Evolutionary conservation across 2,888 invertebrate genomes (phyloP).

Genomic region (Zaprionus lineosus): DNA sequence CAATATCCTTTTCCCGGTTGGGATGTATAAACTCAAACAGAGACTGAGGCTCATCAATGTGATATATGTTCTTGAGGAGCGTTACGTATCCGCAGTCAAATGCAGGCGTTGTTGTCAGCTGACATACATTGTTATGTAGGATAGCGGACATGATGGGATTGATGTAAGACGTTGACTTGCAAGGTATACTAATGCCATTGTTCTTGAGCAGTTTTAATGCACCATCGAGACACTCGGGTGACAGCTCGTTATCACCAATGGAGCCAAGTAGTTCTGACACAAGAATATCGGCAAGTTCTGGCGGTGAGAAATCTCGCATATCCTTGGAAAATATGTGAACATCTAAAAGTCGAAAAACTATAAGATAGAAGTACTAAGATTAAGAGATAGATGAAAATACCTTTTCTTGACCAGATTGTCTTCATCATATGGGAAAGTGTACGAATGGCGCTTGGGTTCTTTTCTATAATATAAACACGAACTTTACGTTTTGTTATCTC

Average conservation of each 20-base stretch:
- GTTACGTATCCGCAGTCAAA: constrained; percentile 96
- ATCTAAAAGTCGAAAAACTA: constrained; percentile 59
- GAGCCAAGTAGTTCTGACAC: constrained; percentile 98
- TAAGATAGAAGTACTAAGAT: background rate
- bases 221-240: constrained; percentile 98
- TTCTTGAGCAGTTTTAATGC: constrained; percentile 93
- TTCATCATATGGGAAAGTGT: constrained; percentile 90
- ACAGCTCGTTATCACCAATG: constrained; percentile 99
- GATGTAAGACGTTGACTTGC: constrained; percentile 93
- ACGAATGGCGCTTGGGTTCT: constrained; percentile 97
- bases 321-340: constrained; percentile 92
- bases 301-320: constrained; percentile 92
- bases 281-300: constrained; percentile 95
- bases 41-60: constrained; percentile 79
- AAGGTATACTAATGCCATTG: constrained; percentile 95
- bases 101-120: constrained; percentile 61
- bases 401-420: constrained; percentile 89
- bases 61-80: constrained; percentile 84
- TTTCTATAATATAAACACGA: constrained; percentile 97
- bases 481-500: constrained; percentile 88
- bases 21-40: constrained; percentile 97
- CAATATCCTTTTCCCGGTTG: constrained; percentile 86
- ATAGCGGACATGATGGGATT: constrained; percentile 96
- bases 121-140: constrained; percentile 90
- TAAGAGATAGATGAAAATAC: constrained; percentile 38